Evolutionary conservation across 2,797 vertebrate genomes (phyloP).

Genomic region (Oryzias dopingdopingensis): DNA sequence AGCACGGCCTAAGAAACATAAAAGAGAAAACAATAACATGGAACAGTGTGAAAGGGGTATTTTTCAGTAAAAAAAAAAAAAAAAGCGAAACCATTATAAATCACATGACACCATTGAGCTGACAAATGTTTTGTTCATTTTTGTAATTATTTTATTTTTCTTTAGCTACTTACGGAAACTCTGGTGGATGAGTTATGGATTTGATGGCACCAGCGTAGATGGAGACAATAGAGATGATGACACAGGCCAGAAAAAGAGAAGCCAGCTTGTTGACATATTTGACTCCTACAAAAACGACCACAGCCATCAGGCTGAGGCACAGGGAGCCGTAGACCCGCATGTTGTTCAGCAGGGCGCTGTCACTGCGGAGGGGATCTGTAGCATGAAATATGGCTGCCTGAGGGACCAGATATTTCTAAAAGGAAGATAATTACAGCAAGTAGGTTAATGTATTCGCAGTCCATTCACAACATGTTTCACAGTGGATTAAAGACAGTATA

Average conservation of each 20-base stretch:
- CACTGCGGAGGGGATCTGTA: slow-evolving; percentile 77
- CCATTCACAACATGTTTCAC: neutral
- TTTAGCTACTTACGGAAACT: slow-evolving; percentile 88
- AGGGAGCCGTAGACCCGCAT: slow-evolving; percentile 97
- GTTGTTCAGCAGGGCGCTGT: slow-evolving; percentile 91
- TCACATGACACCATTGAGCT: neutral
- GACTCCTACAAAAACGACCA: slow-evolving; percentile 97
- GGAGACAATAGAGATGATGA: slow-evolving; percentile 95
- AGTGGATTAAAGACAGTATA: neutral
- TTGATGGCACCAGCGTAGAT: slow-evolving; percentile 97
- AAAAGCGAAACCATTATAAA: neutral
- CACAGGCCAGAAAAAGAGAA: slow-evolving; percentile 95
- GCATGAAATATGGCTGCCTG: slow-evolving; percentile 92
- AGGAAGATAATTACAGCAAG: slow-evolving; percentile 1
- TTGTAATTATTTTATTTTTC: slow-evolving; percentile 4
- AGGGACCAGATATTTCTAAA: slow-evolving; percentile 92
- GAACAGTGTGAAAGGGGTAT: neutral
- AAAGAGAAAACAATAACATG: neutral
- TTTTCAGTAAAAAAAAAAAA: neutral
- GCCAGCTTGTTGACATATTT: slow-evolving; percentile 99
- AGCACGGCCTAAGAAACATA: neutral
- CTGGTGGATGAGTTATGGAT: slow-evolving; percentile 91
- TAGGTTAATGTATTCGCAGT: neutral
- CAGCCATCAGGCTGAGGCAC: slow-evolving; percentile 92
- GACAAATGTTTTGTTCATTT: neutral